A percentile compares a stretch with the other conserved stretches of the same genome.
phyloP scores from a whole-genome alignment of 2,888 invertebrate species.

The Selenia dentaria region DNA sequence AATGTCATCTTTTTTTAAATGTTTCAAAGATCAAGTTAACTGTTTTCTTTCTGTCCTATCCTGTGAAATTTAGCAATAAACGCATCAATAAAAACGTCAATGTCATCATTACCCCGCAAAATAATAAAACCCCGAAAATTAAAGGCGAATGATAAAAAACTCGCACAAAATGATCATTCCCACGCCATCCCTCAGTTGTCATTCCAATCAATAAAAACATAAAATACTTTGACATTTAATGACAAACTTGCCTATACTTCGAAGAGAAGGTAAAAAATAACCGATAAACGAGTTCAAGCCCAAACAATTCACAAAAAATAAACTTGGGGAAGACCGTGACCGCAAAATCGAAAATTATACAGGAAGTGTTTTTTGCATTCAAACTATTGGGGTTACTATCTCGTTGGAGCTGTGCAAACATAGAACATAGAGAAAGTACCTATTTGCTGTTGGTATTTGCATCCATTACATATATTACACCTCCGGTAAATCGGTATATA shows the following conservation, averaged over 20 bases:
- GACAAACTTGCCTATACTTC: conserved; percentile 63
- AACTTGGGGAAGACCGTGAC: conserved; percentile 54
- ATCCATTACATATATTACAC: too few relatives aligned
- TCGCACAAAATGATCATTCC: conserved; percentile 50
- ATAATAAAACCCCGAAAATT: conserved; percentile 23
- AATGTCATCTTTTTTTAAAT: too few relatives aligned
- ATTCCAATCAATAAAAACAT: conserved; percentile 67
- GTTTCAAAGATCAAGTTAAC: too few relatives aligned
- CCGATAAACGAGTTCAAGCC: conserved; percentile 54
- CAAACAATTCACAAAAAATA: conserved; percentile 49
- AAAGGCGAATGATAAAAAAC: conserved; percentile 15
- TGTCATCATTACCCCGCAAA: conserved; percentile 68
- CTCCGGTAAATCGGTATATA: too few relatives aligned
- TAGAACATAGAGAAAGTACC: too few relatives aligned
- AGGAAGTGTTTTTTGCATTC: conserved; percentile 19
- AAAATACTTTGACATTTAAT: conserved; percentile 80
- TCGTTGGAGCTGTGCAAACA: too few relatives aligned
- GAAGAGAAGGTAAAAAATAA: conserved; percentile 36
- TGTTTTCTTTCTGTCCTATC: neutral
- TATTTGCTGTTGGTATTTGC: too few relatives aligned
- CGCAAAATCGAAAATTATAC: conserved; percentile 50
- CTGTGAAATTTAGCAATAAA: conserved; percentile 49
- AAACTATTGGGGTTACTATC: neutral
- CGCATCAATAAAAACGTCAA: conserved; percentile 54
- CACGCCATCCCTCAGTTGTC: conserved; percentile 58